phyloP scores from a whole-genome alignment of 2,797 vertebrate species.

The Thunnus albacares region DNA sequence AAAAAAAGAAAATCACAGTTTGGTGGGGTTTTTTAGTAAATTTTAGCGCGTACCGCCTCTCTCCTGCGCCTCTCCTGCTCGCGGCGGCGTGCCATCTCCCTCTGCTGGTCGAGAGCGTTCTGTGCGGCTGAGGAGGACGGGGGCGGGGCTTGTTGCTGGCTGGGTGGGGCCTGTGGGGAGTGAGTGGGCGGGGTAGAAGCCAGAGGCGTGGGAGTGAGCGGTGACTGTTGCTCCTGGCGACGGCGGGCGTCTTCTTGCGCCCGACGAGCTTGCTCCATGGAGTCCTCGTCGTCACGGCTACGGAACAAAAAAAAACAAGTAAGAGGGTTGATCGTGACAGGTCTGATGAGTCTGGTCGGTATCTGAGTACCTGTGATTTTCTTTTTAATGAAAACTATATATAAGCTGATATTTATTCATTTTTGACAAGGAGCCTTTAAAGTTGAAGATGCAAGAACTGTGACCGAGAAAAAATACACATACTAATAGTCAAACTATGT shows the following conservation, averaged over 20 bases:
- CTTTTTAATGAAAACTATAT: too few relatives aligned
- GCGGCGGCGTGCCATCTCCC: constrained; percentile 91
- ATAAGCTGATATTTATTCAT: too few relatives aligned
- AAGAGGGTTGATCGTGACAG: too few relatives aligned
- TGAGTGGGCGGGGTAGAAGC: constrained; percentile 78
- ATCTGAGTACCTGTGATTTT: too few relatives aligned
- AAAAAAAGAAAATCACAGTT: too few relatives aligned
- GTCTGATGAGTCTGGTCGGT: too few relatives aligned
- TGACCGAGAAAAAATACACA: too few relatives aligned
- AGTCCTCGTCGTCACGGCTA: constrained; percentile 91
- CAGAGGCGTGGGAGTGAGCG: constrained; percentile 82
- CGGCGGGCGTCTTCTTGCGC: constrained; percentile 83
- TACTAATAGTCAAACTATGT: too few relatives aligned
- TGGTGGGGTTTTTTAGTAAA: background rate
- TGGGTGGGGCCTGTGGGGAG: constrained; percentile 81
- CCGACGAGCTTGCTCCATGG: constrained; percentile 81
- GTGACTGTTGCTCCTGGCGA: constrained; percentile 85
- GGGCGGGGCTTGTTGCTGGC: constrained; percentile 77
- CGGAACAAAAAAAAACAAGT: constrained; percentile 24
- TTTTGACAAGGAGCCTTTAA: too few relatives aligned
- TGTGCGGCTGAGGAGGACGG: constrained; percentile 81
- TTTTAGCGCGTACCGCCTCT: constrained; percentile 86
- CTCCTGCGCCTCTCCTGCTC: constrained; percentile 93
- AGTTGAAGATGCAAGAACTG: too few relatives aligned
- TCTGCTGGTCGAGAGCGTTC: constrained; percentile 91